These are phyloP conservation scores for Barbus barbus DNA, from an alignment of 2,113 vertebrate genomes.

Conservation along the genomic window DNA sequence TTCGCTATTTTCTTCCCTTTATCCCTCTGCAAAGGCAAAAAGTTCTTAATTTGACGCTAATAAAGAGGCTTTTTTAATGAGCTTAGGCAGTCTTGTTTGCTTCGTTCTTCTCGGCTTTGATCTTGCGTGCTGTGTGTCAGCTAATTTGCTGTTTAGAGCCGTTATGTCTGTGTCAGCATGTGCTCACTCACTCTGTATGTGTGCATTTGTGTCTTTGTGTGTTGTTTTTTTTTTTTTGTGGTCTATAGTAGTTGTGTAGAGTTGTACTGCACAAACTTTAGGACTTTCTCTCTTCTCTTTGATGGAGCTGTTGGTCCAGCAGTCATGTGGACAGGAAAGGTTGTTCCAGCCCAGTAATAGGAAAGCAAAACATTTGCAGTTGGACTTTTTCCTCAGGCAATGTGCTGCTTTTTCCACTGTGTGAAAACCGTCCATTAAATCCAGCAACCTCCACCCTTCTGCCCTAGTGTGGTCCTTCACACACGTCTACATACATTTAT, in stretches of 20 bases:
- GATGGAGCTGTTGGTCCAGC: conserved; percentile 50
- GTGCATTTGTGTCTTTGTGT: conserved; percentile 20
- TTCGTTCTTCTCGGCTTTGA: conserved; percentile 58
- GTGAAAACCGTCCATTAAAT: conserved; percentile 53
- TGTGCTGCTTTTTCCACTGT: conserved; percentile 61
- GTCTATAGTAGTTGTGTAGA: not conserved
- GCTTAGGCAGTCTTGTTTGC: conserved; percentile 48
- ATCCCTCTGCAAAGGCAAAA: conserved; percentile 36
- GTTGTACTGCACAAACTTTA: too few relatives aligned
- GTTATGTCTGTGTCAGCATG: conserved; percentile 27
- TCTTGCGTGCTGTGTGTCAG: conserved; percentile 53
- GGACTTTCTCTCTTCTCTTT: conserved; percentile 35
- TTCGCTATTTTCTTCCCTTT: conserved; percentile 23
- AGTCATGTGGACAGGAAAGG: conserved; percentile 58
- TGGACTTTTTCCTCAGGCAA: conserved; percentile 57
- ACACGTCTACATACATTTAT: not conserved
- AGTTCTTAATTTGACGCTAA: conserved; percentile 67
- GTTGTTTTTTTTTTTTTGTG: not conserved
- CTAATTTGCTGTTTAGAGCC: conserved; percentile 59
- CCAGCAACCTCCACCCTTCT: conserved; percentile 14
- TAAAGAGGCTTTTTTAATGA: conserved; percentile 65
- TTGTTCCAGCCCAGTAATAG: conserved; percentile 68
- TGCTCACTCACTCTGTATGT: conserved; percentile 14
- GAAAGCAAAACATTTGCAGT: conserved; percentile 64
- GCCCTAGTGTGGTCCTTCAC: conserved; percentile 16